A percentile compares a stretch with the other conserved stretches of the same genome.
Conservation (phyloP, 2,888 invertebrate species). For the Brachycybe producta region DNA sequence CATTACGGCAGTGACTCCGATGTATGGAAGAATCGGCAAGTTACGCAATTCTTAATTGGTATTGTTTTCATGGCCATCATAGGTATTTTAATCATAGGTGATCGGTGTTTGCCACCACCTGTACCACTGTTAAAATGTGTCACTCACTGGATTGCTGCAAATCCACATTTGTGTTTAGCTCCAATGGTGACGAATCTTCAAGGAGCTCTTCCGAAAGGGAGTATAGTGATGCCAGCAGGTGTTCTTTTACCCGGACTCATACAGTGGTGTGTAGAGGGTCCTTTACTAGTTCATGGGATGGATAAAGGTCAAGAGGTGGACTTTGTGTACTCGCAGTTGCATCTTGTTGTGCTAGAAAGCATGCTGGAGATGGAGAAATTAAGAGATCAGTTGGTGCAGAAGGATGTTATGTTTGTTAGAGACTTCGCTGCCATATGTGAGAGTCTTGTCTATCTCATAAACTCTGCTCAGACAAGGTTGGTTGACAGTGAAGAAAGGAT, state of each 20-base stretch:
- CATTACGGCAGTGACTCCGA: conserved; percentile 67
- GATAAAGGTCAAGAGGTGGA: conserved; percentile 8
- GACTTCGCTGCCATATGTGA: conserved; percentile 20
- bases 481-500: conserved; percentile 31
- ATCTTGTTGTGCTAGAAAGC: conserved; percentile 45
- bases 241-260: conserved; percentile 70
- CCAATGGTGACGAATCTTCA: conserved; percentile 46
- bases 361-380: conserved; percentile 15
- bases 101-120: conserved; percentile 40
- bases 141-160: conserved; percentile 55
- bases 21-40: conserved; percentile 42
- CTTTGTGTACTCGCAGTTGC: conserved; percentile 50
- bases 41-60: background rate
- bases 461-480: background rate
- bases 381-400: conserved; percentile 14
- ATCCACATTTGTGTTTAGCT: conserved; percentile 52
- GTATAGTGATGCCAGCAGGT: conserved; percentile 70
- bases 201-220: conserved; percentile 56
- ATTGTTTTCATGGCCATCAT: background rate
- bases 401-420: conserved; percentile 21
- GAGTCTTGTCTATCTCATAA: conserved; percentile 27
- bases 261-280: conserved; percentile 56
- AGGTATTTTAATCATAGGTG: background rate
- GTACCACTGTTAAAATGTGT: conserved; percentile 52
- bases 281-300: conserved; percentile 34